phyloP scores from a whole-genome alignment of 2,113 vertebrate species.

The Acanthisitta chloris region DNA sequence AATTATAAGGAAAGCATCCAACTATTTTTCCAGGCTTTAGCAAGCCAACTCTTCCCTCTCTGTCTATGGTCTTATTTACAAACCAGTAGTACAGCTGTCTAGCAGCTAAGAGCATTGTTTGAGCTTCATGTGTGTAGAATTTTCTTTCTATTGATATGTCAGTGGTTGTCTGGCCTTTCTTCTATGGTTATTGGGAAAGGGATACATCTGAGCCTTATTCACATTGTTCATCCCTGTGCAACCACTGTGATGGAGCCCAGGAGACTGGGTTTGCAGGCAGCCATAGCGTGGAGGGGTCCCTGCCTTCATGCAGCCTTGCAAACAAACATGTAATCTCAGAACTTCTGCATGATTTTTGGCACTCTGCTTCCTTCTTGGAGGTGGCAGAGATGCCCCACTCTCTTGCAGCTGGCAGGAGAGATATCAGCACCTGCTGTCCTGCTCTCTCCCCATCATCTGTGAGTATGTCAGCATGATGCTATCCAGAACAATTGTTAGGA shows the following conservation, averaged over 20 bases:
- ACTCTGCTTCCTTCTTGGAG: neutral
- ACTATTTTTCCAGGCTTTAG: neutral
- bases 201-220: neutral
- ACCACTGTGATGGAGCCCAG: accelerated
- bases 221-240: accelerated
- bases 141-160: neutral
- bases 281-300: accelerated
- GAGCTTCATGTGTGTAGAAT: neutral
- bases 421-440: neutral
- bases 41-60: neutral
- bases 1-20: neutral
- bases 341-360: neutral
- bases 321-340: accelerated
- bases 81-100: neutral
- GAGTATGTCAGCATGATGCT: neutral
- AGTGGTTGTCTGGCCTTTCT: neutral
- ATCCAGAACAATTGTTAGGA: neutral
- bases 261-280: neutral
- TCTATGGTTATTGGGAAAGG: neutral
- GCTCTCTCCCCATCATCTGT: neutral
- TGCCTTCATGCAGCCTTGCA: neutral
- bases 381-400: neutral
- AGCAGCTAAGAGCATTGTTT: neutral
- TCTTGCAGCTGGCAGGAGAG: neutral
- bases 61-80: neutral